phyloP scores from a whole-genome alignment of 2,113 vertebrate genomes.

The Anolis carolinensis region DNA sequence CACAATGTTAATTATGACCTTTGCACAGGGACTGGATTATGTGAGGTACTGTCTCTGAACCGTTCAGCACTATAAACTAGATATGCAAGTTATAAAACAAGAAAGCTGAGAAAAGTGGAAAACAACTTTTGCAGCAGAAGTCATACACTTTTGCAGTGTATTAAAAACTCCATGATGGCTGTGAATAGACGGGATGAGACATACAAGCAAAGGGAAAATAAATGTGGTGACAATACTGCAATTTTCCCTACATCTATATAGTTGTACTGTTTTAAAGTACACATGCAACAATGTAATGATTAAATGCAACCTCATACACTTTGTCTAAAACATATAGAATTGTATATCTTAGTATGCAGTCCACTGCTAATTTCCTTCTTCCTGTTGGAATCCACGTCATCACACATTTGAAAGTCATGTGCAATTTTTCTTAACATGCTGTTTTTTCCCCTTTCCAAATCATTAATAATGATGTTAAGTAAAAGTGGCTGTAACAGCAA shows the following conservation, averaged over 20 bases:
- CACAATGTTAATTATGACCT: neutral
- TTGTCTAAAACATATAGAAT: neutral
- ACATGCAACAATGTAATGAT: no score
- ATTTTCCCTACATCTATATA: neutral
- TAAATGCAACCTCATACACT: neutral
- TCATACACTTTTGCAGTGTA: neutral
- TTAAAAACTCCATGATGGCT: neutral
- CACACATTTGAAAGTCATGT: constrained; percentile 57
- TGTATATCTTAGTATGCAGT: constrained; percentile 2
- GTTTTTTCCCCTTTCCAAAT: constrained; percentile 68
- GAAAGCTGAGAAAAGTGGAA: neutral
- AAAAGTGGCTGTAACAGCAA: constrained; percentile 65
- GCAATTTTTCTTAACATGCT: constrained; percentile 70
- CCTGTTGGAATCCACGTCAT: constrained; percentile 47
- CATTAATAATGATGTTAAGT: constrained; percentile 78
- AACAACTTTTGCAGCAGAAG: neutral
- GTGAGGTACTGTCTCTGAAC: no score
- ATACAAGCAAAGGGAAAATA: neutral
- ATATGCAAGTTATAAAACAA: neutral
- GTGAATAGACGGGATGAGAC: neutral
- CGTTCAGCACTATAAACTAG: neutral
- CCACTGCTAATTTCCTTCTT: constrained; percentile 28
- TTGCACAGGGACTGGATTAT: neutral
- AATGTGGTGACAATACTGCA: neutral
- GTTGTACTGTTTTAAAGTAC: neutral